Conservation (phyloP, 2,888 invertebrate species). For the Drosophila ustulata region DNA sequence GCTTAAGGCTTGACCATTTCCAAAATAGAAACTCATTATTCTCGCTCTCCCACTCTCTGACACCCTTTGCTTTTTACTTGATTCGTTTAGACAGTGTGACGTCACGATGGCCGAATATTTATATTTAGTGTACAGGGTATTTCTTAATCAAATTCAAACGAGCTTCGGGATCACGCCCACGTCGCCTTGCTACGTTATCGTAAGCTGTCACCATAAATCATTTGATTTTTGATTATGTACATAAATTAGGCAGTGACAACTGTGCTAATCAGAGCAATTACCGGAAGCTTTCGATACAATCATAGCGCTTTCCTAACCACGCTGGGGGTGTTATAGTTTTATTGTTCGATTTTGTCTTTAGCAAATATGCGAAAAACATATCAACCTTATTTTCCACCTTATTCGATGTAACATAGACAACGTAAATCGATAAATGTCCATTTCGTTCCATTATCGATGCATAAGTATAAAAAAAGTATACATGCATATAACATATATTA, state of each 20-base stretch:
- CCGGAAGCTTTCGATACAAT: neutral
- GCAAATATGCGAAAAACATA: neutral
- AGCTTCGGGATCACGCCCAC: slow-evolving; percentile 1
- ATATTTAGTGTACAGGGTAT: neutral
- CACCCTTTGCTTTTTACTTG: no score
- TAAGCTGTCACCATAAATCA: slow-evolving; percentile 18
- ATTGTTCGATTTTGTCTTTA: neutral
- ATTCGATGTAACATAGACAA: neutral
- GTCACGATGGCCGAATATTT: slow-evolving; percentile 1
- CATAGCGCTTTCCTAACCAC: slow-evolving; percentile 1
- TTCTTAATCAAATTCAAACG: neutral
- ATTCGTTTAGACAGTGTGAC: neutral
- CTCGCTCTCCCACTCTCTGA: neutral
- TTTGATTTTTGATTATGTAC: slow-evolving; percentile 18
- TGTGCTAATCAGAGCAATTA: slow-evolving; percentile 37
- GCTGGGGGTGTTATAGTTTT: neutral
- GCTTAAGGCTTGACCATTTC: neutral
- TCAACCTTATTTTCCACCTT: neutral
- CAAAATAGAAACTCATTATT: neutral
- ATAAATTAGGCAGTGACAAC: slow-evolving; percentile 15
- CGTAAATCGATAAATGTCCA: neutral
- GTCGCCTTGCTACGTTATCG: neutral
- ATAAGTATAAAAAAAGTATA: slow-evolving; percentile 11
- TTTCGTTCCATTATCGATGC: neutral
- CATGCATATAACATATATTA: neutral